Percentiles rank a stretch among this genome's conserved stretches.
phyloP scores from a whole-genome alignment of 2,113 vertebrate genomes.

The Anarhynchus alexandrinus region DNA sequence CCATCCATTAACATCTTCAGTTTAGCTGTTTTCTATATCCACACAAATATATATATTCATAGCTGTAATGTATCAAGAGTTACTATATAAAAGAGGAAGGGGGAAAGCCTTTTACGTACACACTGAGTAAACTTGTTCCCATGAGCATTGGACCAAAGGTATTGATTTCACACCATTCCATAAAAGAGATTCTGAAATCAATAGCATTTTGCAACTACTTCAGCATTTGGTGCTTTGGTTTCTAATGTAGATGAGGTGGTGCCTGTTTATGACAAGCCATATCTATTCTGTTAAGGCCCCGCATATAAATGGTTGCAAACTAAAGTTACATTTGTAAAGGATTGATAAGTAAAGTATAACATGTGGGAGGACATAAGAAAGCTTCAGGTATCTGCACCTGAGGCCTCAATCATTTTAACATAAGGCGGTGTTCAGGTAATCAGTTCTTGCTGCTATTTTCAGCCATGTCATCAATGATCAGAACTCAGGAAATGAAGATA shows the following conservation, averaged over 20 bases:
- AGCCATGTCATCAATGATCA: conserved; percentile 69
- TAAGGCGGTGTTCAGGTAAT: neutral
- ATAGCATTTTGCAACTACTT: neutral
- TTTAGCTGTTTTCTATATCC: neutral
- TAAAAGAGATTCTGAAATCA: neutral
- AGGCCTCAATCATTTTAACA: neutral
- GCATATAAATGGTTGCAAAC: neutral
- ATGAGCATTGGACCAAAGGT: neutral
- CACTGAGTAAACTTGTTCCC: neutral
- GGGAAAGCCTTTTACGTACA: neutral
- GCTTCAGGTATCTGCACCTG: neutral
- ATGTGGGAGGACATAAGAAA: neutral
- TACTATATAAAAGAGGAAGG: neutral
- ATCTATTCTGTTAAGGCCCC: neutral
- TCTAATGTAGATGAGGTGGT: neutral
- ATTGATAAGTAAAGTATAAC: neutral
- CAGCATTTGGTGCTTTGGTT: neutral
- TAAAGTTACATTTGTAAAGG: neutral
- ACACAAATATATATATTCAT: neutral
- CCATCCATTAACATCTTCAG: neutral
- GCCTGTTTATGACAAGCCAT: neutral
- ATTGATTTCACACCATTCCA: neutral
- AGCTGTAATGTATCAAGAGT: neutral
- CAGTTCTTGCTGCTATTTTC: conserved; percentile 52
- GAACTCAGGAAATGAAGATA: conserved; percentile 62